Evolutionary conservation across 2,797 vertebrate genomes (phyloP), one percentile per base, ranked within the genome.

Genomic region (Novumbra hubbsi): DNA sequence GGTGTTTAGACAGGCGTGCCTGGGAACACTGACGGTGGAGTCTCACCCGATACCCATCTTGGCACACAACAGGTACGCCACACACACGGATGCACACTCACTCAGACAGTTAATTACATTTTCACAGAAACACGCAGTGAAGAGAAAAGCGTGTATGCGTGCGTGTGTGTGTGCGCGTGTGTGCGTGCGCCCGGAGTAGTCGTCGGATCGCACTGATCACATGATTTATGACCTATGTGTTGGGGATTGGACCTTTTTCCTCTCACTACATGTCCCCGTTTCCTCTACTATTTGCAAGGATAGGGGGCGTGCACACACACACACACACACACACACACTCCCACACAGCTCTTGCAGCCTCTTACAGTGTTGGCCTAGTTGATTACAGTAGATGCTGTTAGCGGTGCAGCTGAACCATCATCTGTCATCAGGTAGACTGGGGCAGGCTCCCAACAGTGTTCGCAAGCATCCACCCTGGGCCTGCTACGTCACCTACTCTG

Each of bases 21-120:
- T 68, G 24, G n/a, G 45, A 15, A 24, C 57, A 62, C 38, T n/a
- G 21, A 63, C 71, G 84, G 75, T 78, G 85, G 75, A 80, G 79
- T 78, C 82, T 83, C 72, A n/a, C 30, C 79, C 84, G 84, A 85
- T 90, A 89, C 88, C 90, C 87, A 9, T 21, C 80, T 83, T 76
- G 15, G 79, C 84, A 88, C 88, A 86, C 85, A 90, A 87, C 89
- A 84, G 83, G 84, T 84, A 85, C 83, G 91, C 85, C 82, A 85
- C 83, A 88, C 87, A 85, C 86, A 84, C 85, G 85, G 86, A 86
- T 88, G 84, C 85, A 52, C 65, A 81, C 86, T 88, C 90, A 87
- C 87, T 91, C 91, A 90, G 83, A 91, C 89, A 87, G 87, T 87
- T 89, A 90, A 91, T 91, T 90, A 88, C 89, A 89, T 87, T 92